Base-by-base conservation (phyloP, 2,888 invertebrate genomes). In the Sphaeridia pumilis region DNA sequence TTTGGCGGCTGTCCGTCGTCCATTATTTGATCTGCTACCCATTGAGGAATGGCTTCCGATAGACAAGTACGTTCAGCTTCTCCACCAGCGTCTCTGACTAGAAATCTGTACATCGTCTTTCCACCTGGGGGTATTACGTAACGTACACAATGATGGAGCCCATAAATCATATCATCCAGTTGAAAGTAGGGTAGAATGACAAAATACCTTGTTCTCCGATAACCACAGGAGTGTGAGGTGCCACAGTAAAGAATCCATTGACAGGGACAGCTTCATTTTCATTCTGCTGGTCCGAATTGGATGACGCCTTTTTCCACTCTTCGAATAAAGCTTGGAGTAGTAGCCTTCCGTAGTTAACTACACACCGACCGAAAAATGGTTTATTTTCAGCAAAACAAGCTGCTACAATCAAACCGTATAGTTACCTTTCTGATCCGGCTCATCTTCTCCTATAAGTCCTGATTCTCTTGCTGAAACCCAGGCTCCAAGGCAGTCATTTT, bases 391-490 rank as follows among this genome's bases (percentile, higher is more conserved):
- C n/a, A n/a, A n/a, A n/a, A n/a, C n/a, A n/a, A n/a, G n/a, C n/a
- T n/a, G n/a, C n/a, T n/a, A n/a, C n/a, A n/a, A n/a, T n/a, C n/a
- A 31, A 31, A 31, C 31, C 31, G 31, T 31, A 10, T 31, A 31
- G 10, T 38, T 5, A 80, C 77, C 78, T 78, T 75, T 90, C 62
- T 86, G 84, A 68, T 92, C 92, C 49, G 75, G 73, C 28, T 72
- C 71, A 72, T 80, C 67, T 77, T 87, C 73, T 70, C 74, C 72
- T 0, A 84, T 82, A 63, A 97, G 77, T 0, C 92, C 94, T 24
- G 90, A 87, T 70, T 98, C 98, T 70, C 84, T 85, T 0, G 93
- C 89, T 46, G 95, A 93, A 3, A 98, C 92, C 98, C 98, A 99
- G 0, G 98, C 95, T 34, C 93, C 84, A 67, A 98, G 86, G 70